Evolutionary conservation across 2,113 vertebrate genomes (phyloP), one percentile per base, ranked within the genome.

Genomic region (Oryzias celebensis): DNA sequence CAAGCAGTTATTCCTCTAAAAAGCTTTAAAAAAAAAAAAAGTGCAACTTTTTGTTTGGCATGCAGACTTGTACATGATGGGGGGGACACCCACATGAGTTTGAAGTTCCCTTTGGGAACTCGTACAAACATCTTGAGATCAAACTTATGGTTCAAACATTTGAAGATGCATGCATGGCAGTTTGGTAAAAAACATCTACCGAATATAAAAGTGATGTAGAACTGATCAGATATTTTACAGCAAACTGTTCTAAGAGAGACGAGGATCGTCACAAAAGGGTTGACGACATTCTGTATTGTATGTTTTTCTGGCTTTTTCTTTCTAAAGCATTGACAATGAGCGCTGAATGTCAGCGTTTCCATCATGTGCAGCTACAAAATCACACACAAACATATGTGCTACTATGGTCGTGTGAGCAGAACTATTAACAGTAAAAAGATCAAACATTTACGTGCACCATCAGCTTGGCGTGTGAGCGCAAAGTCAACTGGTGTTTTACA

Each of bases 1-100:
- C 93, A 65, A 66, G 74, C 73, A 92, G 86, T 93, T 93, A 96
- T 88, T 82, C 73, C 90, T 91, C 92, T 88, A 90, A 92, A 92
- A 94, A 91, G 90, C 92, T 91, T 93, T 87, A 84, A 88, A 90
- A 92, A 93, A 20, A 20, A 20, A 20, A 28, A 28, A 28, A 95
- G 94, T 95, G 94, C 91, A 93, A 91, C 87, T 90, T 91, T 79
- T 91, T 88, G 83, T 93, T 93, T 90, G 91, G 94, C 94, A 96
- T 95, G 93, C 94, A 91, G 86, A 65, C 84, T 73, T 75, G 77
- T 89, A 87, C 91, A 91, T 73, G 72, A 75, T 20, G 20, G 20
- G 20, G 20, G 84, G 83, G 71, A 56, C 72, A 84, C 84, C 75
- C 55, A 5, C 82, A 55, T 69, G 75, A 90, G 87, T 82, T 85